A percentile compares a stretch with the other conserved stretches of the same genome.
phyloP scores from a whole-genome alignment of 2,888 invertebrate genomes.

The Euzetes globulus region DNA sequence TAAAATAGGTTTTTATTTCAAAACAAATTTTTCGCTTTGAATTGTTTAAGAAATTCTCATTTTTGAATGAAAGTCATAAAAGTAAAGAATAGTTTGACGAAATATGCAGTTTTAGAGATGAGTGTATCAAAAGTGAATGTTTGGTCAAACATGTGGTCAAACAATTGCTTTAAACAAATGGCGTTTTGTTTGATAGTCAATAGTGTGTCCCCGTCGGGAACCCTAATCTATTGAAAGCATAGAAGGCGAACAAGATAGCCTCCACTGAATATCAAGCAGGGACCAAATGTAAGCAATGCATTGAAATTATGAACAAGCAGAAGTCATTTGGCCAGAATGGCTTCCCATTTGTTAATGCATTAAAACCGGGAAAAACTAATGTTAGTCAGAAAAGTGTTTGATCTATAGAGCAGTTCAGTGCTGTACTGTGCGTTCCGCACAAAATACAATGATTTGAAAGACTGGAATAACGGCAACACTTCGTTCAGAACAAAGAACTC shows the following conservation, averaged over 20 bases:
- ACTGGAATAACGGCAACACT: background rate
- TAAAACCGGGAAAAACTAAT: conserved; percentile 5
- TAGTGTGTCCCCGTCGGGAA: background rate
- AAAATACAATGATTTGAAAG: background rate
- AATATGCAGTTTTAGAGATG: background rate
- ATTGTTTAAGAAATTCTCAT: no score
- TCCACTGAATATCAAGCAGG: background rate
- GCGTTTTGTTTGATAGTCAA: no score
- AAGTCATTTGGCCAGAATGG: conserved; percentile 5
- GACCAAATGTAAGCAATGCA: background rate
- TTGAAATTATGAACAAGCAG: background rate
- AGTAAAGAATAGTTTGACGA: no score
- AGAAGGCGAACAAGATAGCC: background rate
- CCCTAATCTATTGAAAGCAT: background rate
- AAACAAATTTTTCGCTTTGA: no score
- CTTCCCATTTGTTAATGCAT: conserved; percentile 17
- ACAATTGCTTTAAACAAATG: background rate
- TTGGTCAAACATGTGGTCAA: background rate
- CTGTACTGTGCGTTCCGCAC: background rate
- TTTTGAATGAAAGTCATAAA: no score
- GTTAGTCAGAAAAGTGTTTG: background rate
- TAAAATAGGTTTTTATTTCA: no score
- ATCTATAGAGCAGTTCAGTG: background rate
- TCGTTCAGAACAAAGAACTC: background rate
- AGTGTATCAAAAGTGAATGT: background rate